phyloP scores from a whole-genome alignment of 2,113 vertebrate genomes.

The Clarias batrachus region DNA sequence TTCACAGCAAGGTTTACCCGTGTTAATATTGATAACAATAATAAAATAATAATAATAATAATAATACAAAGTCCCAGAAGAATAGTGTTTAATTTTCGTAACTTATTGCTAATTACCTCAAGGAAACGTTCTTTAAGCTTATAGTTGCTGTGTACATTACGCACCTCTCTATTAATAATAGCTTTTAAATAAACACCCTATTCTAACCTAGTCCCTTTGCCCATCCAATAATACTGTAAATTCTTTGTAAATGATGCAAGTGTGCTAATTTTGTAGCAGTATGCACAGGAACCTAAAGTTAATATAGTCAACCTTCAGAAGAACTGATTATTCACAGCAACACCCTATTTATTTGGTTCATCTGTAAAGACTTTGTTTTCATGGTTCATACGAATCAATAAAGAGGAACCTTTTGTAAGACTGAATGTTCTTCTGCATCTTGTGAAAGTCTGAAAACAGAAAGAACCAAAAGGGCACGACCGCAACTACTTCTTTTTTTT shows the following conservation, averaged over 20 bases:
- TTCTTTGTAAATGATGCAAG: constrained; percentile 82
- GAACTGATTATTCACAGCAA: constrained; percentile 67
- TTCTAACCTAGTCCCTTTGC: constrained; percentile 61
- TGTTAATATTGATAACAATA: constrained; percentile 48
- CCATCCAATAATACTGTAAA: constrained; percentile 81
- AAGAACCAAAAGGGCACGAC: not conserved
- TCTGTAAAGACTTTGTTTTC: constrained; percentile 68
- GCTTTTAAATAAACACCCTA: constrained; percentile 69
- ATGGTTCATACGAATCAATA: constrained; percentile 70
- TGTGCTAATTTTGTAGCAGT: constrained; percentile 76
- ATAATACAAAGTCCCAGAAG: constrained; percentile 50
- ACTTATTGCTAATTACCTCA: constrained; percentile 49
- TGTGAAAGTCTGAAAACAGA: constrained; percentile 44
- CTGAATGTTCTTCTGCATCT: constrained; percentile 68
- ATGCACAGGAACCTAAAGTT: constrained; percentile 65
- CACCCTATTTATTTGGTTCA: constrained; percentile 73
- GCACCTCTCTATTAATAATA: constrained; percentile 51
- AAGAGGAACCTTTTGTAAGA: constrained; percentile 78
- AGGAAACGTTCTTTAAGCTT: constrained; percentile 45
- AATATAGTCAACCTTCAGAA: constrained; percentile 66
- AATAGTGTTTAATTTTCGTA: constrained; percentile 56
- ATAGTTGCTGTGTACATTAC: constrained; percentile 64
- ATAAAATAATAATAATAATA: constrained; percentile 65
- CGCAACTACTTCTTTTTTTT: not conserved
- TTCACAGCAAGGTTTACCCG: constrained; percentile 39